Base-by-base conservation (phyloP, 2,113 vertebrate genomes). In the Antechinus stuartii region DNA sequence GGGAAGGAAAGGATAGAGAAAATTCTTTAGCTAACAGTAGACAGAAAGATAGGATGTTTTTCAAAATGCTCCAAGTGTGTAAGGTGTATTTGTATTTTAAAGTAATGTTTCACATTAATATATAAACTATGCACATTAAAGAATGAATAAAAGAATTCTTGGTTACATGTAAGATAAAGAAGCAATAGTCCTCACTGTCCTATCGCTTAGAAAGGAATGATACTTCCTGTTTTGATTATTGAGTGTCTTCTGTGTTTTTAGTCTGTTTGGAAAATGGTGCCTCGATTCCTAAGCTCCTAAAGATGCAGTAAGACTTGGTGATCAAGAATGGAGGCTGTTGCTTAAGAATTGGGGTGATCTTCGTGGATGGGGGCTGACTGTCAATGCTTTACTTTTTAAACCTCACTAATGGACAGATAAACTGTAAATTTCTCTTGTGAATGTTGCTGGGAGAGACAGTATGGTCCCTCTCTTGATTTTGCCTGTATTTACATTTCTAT, bases 401-500 rank as follows among this genome's bases (percentile, higher is more conserved):
- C 96, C 61, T 97, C 96, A 91, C 95, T 93, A 96, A 96, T 92
- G 52, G 96, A 76, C 96, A 93, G 92, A 92, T 94, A 95, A 98
- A 96, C 54, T 56, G 46, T 97, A 50, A 90, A 25, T 93, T 97
- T 97, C 95, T 92, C 47, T 76, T 94, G 93, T 97, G 97, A 96
- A 92, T 95, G 97, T 96, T 94, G 84, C 93, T 93, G 95, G 94
- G 97, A 97, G 93, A 96, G 95, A 23, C 7, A 2, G 68, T 84
- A 2, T 68, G 61, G 95, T 95, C 96, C 96, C 96, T 96, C 47
- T 94, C 97, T 89, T 92, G 35, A 93, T 95, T 96, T 97, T 98
- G 97, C 95, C 4, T 98, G 93, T 98, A 97, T 97, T 98, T 96
- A 97, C 97, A 95, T 92, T 94, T 98, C 12, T 54, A 7, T 97